These are phyloP conservation scores for Mesoligia furuncula DNA, from an alignment of 2,888 invertebrate species.

Conservation along the genomic window DNA sequence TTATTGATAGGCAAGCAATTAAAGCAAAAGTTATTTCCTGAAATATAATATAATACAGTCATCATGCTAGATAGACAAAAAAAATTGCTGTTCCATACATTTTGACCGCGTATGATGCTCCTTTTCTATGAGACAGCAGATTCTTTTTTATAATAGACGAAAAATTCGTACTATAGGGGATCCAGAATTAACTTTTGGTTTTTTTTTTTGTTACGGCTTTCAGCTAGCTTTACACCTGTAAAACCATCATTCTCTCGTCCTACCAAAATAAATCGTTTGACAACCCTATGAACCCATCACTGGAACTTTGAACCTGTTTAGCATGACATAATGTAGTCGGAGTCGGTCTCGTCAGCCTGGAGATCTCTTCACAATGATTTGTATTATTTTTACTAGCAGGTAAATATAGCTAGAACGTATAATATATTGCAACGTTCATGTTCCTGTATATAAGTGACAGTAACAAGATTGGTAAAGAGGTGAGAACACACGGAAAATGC, in stretches of 20 bases:
- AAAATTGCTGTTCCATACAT: too few species aligned
- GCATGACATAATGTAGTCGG: conserved; percentile 55
- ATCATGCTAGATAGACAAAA: too few species aligned
- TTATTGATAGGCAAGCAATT: neutral
- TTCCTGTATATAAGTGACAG: neutral
- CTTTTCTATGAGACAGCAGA: neutral
- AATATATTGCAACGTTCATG: neutral
- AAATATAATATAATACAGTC: neutral
- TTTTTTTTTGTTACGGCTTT: neutral
- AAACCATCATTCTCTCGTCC: neutral
- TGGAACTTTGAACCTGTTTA: conserved; percentile 64
- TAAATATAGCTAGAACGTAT: conserved; percentile 11
- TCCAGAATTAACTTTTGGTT: neutral
- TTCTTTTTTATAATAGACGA: neutral
- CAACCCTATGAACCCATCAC: conserved; percentile 48
- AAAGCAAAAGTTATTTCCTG: neutral
- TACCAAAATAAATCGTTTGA: neutral
- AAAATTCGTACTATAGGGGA: too few species aligned
- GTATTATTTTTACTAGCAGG: conserved; percentile 36
- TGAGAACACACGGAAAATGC: neutral
- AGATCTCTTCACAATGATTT: conserved; percentile 40
- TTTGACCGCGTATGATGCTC: neutral
- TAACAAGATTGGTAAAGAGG: neutral
- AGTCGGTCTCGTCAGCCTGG: conserved; percentile 42
- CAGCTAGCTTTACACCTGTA: neutral